Base-by-base conservation (phyloP, 2,113 vertebrate species). In the Lota lota region DNA sequence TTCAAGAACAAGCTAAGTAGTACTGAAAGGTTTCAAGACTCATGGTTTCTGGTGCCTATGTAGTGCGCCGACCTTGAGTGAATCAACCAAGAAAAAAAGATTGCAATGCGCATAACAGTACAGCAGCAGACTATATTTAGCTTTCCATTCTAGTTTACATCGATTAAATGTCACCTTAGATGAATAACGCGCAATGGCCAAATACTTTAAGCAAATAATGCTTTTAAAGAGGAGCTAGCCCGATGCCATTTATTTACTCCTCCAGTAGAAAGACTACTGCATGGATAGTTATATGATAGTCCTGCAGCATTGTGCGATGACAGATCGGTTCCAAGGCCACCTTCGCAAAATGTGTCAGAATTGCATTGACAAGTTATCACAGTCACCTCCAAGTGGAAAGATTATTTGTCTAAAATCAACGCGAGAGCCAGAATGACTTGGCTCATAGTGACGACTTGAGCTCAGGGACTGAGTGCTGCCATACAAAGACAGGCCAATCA, bases 81-180 rank as follows among this genome's bases (percentile, higher is more conserved):
- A 47, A 47, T 47, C 40, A 47, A 47, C 8, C 40, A 47, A 47
- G 68, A 15, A 68, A 16, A 36, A 73, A 7, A 47, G 56, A 84
- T 84, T 72, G 68, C 62, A 77, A 81, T 72, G 60, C 62, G 72
- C 66, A 74, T 69, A 51, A 73, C 77, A 66, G 61, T 70, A 68
- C 59, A 73, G 72, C 64, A 78, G 8, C 18, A 66, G 50, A 75
- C 73, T 80, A 79, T 80, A 80, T 87, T 89, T 83, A 87, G 73
- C 73, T 72, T 79, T 73, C 75, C 40, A 72, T 75, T 74, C 74
- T 72, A 72, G 73, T 70, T 70, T 69, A 76, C 73, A 66, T 70
- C 61, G 24, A 22, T 68, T 83, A 82, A 87, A 86, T 85, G 83
- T 83, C 79, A 87, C 78, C 73, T 84, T 77, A 83, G 22, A 87